Evolutionary conservation across 2,888 invertebrate species (phyloP).

Genomic region (Eugnorisma glareosa): DNA sequence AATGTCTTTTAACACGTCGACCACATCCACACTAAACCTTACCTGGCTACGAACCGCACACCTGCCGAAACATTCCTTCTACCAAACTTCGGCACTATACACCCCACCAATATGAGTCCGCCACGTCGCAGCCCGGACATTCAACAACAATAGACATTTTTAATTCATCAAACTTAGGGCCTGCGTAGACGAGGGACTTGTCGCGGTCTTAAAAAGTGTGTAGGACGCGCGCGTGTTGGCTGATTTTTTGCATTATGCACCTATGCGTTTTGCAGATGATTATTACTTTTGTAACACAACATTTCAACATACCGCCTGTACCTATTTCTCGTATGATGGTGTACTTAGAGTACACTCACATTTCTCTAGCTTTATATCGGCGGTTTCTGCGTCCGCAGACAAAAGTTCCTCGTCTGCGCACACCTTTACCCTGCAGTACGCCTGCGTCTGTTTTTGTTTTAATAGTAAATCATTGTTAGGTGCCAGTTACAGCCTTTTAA

Average conservation of each 20-base stretch:
- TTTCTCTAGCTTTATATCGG: neutral
- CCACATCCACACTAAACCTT: slow-evolving; percentile 72
- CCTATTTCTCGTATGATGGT: neutral
- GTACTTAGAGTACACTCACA: neutral
- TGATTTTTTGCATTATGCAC: neutral
- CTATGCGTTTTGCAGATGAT: neutral
- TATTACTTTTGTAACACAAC: neutral
- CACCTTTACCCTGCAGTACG: slow-evolving; percentile 42
- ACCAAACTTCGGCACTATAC: slow-evolving; percentile 78
- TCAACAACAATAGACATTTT: slow-evolving; percentile 69
- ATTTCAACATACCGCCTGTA: neutral
- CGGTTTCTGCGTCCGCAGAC: neutral
- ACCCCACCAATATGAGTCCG: slow-evolving; percentile 71
- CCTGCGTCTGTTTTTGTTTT: slow-evolving; percentile 59
- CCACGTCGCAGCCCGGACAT: slow-evolving; percentile 59
- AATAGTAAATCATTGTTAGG: slow-evolving; percentile 63
- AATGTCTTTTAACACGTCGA: neutral
- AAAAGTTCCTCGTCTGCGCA: neutral
- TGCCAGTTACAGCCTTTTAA: slow-evolving; percentile 57
- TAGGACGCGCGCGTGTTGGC: too few relatives aligned
- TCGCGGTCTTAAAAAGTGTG: neutral
- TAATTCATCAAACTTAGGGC: slow-evolving; percentile 68
- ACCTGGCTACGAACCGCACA: slow-evolving; percentile 75
- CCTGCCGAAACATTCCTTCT: slow-evolving; percentile 88
- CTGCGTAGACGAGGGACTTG: neutral